These are phyloP conservation scores for Trachemys scripta DNA, from an alignment of 2,113 vertebrate species.

Conservation along the genomic window DNA sequence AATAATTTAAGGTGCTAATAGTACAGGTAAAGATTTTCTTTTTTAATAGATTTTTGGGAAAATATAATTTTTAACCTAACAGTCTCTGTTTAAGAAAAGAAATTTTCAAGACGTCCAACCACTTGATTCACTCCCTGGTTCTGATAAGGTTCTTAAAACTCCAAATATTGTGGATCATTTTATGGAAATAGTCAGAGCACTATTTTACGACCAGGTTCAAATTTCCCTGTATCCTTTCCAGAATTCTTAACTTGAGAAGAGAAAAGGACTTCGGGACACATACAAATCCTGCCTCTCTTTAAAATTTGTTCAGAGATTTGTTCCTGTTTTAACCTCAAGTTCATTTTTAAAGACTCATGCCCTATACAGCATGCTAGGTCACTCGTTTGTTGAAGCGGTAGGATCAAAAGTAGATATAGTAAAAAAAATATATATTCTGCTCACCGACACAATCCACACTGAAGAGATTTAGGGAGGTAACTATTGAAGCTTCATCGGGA, in stretches of 20 bases:
- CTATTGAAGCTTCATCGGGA: constrained; percentile 73
- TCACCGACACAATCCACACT: constrained; percentile 90
- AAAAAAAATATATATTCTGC: constrained; percentile 25
- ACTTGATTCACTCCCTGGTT: not conserved
- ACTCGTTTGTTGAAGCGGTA: not conserved
- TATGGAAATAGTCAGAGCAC: not conserved
- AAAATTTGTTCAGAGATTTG: not conserved
- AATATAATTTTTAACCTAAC: not conserved
- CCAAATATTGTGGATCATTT: not conserved
- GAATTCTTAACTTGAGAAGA: not conserved
- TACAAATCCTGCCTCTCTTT: not conserved
- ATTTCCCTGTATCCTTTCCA: not conserved
- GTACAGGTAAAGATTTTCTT: not conserved
- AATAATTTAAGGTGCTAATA: not conserved
- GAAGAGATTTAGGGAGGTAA: constrained; percentile 79
- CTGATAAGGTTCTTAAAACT: not conserved
- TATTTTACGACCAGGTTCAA: not conserved
- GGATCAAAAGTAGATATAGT: not conserved
- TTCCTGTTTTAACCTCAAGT: not conserved
- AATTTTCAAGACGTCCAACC: not conserved
- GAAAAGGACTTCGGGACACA: not conserved
- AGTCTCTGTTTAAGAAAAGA: not conserved
- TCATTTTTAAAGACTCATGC: not conserved
- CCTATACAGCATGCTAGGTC: not conserved
- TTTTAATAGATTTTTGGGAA: not conserved